Evolutionary conservation across 2,888 invertebrate genomes (phyloP).

Genomic region (Bellardia pandia): DNA sequence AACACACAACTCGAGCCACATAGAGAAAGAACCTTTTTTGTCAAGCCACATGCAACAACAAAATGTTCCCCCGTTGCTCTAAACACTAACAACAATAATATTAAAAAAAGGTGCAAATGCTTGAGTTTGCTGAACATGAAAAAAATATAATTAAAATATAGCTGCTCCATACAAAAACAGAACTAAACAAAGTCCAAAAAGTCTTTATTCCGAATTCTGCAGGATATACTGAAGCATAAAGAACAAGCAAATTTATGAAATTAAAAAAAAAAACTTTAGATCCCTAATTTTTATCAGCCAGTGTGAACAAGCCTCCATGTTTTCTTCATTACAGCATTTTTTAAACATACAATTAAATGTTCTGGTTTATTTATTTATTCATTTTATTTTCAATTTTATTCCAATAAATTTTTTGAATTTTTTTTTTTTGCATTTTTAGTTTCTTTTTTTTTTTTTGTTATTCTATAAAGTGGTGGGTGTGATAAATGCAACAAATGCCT

Average conservation of each 20-base stretch:
- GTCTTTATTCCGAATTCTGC: neutral
- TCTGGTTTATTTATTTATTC: slow-evolving; percentile 48
- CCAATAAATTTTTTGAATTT: slow-evolving; percentile 51
- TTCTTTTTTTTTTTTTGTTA: slow-evolving; percentile 35
- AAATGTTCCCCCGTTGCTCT: neutral
- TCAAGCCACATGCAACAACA: slow-evolving; percentile 5
- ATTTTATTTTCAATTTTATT: slow-evolving; percentile 49
- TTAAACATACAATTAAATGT: slow-evolving; percentile 45
- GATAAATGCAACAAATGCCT: slow-evolving; percentile 67
- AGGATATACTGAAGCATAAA: too few species aligned
- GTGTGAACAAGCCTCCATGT: neutral
- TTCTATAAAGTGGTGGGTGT: slow-evolving; percentile 64
- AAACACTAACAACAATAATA: neutral
- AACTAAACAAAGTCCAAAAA: slow-evolving; percentile 1
- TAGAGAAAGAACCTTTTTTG: slow-evolving; percentile 52
- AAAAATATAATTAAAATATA: slow-evolving; percentile 60
- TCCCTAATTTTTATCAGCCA: neutral
- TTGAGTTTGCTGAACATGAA: slow-evolving; percentile 10
- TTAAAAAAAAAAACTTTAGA: too few species aligned
- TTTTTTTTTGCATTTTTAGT: slow-evolving; percentile 23
- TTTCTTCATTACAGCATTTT: neutral
- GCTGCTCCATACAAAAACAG: slow-evolving; percentile 42
- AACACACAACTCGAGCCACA: neutral
- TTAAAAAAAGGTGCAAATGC: slow-evolving; percentile 5
- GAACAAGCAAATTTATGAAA: too few species aligned